phyloP scores from a whole-genome alignment of 2,113 vertebrate genomes.

The Gymnorhina tibicen region DNA sequence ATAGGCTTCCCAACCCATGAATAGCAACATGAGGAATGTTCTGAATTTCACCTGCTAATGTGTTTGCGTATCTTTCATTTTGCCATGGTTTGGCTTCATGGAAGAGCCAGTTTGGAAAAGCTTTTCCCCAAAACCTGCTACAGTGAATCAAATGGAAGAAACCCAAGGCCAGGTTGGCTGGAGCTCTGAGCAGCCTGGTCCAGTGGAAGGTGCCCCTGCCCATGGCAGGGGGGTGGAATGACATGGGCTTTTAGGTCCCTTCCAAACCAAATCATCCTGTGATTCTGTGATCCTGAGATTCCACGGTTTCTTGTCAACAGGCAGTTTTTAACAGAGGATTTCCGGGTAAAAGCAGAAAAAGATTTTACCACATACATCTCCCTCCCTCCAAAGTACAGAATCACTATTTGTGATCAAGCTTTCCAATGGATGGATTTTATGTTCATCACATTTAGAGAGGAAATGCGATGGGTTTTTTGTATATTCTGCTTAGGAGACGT shows the following conservation, averaged over 20 bases:
- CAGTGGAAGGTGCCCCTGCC: not conserved
- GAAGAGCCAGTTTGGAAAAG: not conserved
- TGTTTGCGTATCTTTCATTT: not conserved
- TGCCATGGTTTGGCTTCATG: not conserved
- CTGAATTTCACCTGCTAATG: not conserved
- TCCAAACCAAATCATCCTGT: not conserved
- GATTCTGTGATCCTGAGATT: not conserved
- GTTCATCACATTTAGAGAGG: not conserved
- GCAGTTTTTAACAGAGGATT: not conserved
- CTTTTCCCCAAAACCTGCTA: not conserved
- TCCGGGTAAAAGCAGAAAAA: not conserved
- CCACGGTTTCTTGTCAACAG: not conserved
- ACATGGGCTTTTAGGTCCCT: not conserved
- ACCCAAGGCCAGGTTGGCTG: not conserved
- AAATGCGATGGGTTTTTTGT: not conserved
- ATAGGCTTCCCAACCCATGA: not conserved
- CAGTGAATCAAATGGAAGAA: not conserved
- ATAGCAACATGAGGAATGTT: rapidly evolving
- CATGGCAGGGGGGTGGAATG: not conserved
- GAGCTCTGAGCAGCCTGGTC: not conserved
- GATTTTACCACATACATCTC: not conserved
- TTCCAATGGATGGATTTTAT: not conserved
- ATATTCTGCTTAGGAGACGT: not conserved
- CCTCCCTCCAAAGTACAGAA: not conserved
- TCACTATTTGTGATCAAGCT: not conserved